Percentiles rank a stretch among this genome's conserved stretches.
phyloP scores from a whole-genome alignment of 2,113 vertebrate genomes.

The Bubalus kerabau region DNA sequence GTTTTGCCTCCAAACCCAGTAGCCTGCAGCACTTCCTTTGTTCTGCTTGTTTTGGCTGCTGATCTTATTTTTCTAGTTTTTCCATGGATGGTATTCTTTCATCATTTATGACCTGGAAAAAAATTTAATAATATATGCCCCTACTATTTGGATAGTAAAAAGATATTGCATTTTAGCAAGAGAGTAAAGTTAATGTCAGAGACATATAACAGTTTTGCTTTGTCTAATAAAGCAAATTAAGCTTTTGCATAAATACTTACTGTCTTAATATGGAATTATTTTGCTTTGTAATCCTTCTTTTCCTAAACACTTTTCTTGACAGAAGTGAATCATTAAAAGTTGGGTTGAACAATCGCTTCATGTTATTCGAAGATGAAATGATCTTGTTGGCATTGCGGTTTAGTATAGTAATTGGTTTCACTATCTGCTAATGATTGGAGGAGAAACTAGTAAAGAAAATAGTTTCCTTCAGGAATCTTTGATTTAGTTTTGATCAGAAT shows the following conservation, averaged over 20 bases:
- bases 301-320: background rate
- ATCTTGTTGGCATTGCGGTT: background rate
- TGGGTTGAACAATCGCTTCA: background rate
- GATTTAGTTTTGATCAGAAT: background rate
- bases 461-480: background rate
- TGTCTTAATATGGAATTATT: background rate
- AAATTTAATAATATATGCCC: conserved; percentile 61
- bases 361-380: background rate
- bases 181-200: conserved; percentile 46
- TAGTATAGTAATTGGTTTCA: background rate
- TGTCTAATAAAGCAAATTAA: background rate
- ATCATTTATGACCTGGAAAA: conserved; percentile 84
- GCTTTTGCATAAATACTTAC: background rate
- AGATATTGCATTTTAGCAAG: conserved; percentile 52
- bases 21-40: conserved; percentile 89
- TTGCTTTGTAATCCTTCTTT: background rate
- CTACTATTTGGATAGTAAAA: conserved; percentile 71
- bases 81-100: conserved; percentile 86
- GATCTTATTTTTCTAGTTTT: conserved; percentile 84
- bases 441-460: background rate
- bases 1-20: conserved; percentile 83
- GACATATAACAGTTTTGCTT: conserved; percentile 50
- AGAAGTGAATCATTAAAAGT: conserved; percentile 9
- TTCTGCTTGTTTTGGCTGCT: conserved; percentile 87
- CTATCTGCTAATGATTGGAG: background rate